These are phyloP conservation scores for Steinernema hermaphroditum DNA, from an alignment of 2,888 invertebrate species.

Conservation along the genomic window DNA sequence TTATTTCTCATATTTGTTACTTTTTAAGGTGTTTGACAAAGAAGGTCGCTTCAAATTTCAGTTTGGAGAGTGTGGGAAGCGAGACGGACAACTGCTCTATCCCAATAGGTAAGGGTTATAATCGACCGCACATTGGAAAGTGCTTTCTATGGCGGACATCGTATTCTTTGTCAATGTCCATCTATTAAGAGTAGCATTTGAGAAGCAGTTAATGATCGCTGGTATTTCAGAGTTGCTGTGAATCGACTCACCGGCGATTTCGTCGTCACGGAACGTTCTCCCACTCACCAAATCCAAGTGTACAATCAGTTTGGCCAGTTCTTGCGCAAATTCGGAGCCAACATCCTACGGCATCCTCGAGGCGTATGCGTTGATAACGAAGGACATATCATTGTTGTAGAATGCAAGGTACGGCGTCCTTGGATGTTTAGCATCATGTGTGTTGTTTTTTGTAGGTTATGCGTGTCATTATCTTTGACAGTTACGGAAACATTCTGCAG, in stretches of 20 bases:
- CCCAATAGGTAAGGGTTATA: slow-evolving; percentile 84
- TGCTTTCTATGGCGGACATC: no score
- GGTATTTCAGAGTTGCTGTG: slow-evolving; percentile 80
- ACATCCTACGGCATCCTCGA: slow-evolving; percentile 93
- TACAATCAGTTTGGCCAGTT: slow-evolving; percentile 99
- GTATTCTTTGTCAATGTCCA: no score
- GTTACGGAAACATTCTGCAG: slow-evolving; percentile 85
- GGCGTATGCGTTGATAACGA: slow-evolving; percentile 98
- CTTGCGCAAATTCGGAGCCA: slow-evolving; percentile 96
- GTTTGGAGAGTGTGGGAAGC: slow-evolving; percentile 93
- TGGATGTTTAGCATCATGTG: no score
- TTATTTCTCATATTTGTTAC: no score
- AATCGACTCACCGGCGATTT: slow-evolving; percentile 95
- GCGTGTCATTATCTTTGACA: slow-evolving; percentile 97
- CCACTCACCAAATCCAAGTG: slow-evolving; percentile 97
- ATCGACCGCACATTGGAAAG: no score
- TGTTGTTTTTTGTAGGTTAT: no score
- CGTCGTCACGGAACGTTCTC: slow-evolving; percentile 89
- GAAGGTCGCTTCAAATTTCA: slow-evolving; percentile 98
- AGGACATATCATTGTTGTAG: slow-evolving; percentile 95
- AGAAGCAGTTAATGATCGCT: no score
- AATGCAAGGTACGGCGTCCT: no score
- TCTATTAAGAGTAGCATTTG: no score
- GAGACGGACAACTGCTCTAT: slow-evolving; percentile 94
- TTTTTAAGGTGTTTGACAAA: slow-evolving; percentile 93